Evolutionary conservation across 2,113 vertebrate species (phyloP), one percentile per base, ranked within the genome.

Genomic region (Peromyscus maniculatus): DNA sequence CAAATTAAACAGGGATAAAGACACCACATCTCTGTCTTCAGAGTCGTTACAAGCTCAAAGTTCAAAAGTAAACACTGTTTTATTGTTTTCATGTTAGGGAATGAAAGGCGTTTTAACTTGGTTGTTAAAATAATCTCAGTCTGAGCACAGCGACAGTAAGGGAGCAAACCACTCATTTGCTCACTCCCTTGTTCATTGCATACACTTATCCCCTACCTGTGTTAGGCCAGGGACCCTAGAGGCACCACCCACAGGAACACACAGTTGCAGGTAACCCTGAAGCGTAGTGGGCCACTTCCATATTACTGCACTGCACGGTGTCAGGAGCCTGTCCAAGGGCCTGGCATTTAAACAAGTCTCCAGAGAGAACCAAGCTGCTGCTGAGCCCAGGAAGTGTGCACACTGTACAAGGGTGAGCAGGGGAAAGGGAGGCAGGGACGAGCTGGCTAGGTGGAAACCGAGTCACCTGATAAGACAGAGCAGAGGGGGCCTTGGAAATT

Each of bases 21-120:
- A 74, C 19, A 75, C 84, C 28, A 72, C 71, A 43, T 88, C 71
- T 71, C 1, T 52, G 49, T 83, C 62, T 83, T 94, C 74, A 77
- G n/a, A 9, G 89, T 33, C 21, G 71, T 22, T 13, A 86, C 69
- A 88, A 11, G 17, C 31, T 96, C 49, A 33, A 77, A 94, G 39
- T 82, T 97, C 19, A 89, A 95, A 95, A 43, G 16, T 72, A 36
- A 94, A 87, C 33, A 83, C 31, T 88, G 13, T 13, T 22, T 55
- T 74, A 22, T 55, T 55, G 36, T 39, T 91, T 91, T 46, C 77
- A 26, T 12, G 82, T 36, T 52, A 67, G n/a, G 75, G 26, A 86
- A 74, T 15, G 9, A 21, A 49, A 87, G 36, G 74, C 33, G 43
- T 55, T 88, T 94, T 33, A 89, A 4, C 66, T 89, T 89, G 4